Evolutionary conservation across 2,113 vertebrate genomes (phyloP).

Genomic region (Periophthalmus modestus): DNA sequence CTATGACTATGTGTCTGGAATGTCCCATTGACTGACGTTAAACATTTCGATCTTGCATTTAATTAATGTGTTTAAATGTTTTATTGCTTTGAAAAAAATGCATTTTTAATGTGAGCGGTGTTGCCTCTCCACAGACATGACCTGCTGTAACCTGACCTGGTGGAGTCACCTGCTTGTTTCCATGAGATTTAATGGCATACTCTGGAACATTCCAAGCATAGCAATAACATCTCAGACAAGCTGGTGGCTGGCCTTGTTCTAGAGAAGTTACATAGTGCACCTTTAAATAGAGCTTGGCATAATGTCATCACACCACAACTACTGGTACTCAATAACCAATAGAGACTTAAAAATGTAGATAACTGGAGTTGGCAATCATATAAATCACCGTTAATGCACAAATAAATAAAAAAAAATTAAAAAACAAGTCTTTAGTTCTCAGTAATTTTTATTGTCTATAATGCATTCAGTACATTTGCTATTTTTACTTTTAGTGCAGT

Average conservation of each 20-base stretch:
- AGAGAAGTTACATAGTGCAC: neutral
- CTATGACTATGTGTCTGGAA: too few relatives aligned
- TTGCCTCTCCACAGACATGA: too few relatives aligned
- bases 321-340: neutral
- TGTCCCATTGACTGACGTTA: too few relatives aligned
- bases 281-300: neutral
- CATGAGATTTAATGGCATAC: too few relatives aligned
- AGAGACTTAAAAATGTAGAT: neutral
- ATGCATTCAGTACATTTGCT: neutral
- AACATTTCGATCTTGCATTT: too few relatives aligned
- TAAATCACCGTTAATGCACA: neutral
- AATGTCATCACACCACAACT: neutral
- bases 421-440: neutral
- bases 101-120: too few relatives aligned
- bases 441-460: constrained; percentile 13
- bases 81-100: too few relatives aligned
- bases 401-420: neutral
- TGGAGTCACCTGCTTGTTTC: too few relatives aligned
- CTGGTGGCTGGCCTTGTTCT: too few relatives aligned
- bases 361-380: neutral
- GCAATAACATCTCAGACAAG: neutral
- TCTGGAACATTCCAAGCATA: too few relatives aligned
- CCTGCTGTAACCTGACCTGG: too few relatives aligned
- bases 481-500: constrained; percentile 5
- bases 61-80: too few relatives aligned